Evolutionary conservation across 2,888 invertebrate genomes (phyloP), one percentile per base, ranked within the genome.

Genomic region (Apodemia mormo): DNA sequence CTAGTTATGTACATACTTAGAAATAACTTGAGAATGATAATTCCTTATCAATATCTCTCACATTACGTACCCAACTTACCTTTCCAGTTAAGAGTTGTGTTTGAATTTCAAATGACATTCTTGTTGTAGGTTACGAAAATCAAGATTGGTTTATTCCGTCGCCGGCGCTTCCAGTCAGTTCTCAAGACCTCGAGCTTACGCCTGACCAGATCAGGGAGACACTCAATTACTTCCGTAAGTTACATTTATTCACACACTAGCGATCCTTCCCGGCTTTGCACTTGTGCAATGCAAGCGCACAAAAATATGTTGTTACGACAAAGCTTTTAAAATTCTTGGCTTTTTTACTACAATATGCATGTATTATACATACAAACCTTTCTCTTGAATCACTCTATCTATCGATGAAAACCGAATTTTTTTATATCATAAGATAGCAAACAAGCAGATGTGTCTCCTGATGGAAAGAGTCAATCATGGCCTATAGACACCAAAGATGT

Each of bases 151-250:
- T 96, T 89, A 97, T 98, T 81, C 98, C 98, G 70, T 96, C 97
- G 74, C 98, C 98, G 75, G 97, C 97, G 74, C 94, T 98, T 76
- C 95, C 96, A 77, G 93, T 96, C 78, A 94, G 95, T 77, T 94
- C 96, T 83, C 95, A 95, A 78, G 97, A 97, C 81, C 94, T 96
- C 80, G 96, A 96, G 81, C 94, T 99, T 77, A 97, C 98, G 71
- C 97, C 97, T 94, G 98, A 98, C 89, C 98, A 98, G 94, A 97
- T 98, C 93, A 96, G 98, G 90, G 98, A 98, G 94, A 98, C 98
- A 71, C 96, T 99, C 81, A 98, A 98, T 94, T 99, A 99, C 94
- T 99, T 99, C 94, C 96, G 98, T 99, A 93, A 98, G 98, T 97
- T 33, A 92, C 68, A 37, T 66, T 12, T 12, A 43, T 43, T 10